Conservation (phyloP, 1,140 invertebrate species). For the Saccostrea glomerata region DNA sequence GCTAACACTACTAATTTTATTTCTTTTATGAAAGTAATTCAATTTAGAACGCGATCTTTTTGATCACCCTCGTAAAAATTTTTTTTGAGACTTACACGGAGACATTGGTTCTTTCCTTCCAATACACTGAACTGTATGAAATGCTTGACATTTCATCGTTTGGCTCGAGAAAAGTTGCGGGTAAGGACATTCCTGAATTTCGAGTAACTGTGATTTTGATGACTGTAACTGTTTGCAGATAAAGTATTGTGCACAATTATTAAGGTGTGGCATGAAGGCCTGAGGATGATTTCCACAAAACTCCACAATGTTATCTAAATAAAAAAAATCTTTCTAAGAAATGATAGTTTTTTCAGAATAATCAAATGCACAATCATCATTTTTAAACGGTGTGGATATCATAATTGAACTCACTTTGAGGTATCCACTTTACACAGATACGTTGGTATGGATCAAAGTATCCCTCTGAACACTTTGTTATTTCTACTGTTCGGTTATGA, state of each 20-base stretch:
- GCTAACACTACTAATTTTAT: too few relatives aligned
- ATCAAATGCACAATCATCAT: not conserved
- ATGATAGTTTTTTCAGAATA: not conserved
- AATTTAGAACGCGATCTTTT: too few relatives aligned
- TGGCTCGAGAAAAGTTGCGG: constrained; percentile 40
- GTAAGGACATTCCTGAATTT: constrained; percentile 49
- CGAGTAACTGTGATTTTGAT: not conserved
- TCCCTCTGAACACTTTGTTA: constrained; percentile 62
- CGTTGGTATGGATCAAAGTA: constrained; percentile 60
- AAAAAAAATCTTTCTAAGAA: not conserved
- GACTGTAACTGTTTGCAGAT: constrained; percentile 51
- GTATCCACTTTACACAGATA: constrained; percentile 40
- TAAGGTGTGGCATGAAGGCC: constrained; percentile 38
- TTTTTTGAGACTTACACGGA: constrained; percentile 47
- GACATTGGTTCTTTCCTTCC: constrained; percentile 41
- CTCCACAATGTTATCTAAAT: constrained; percentile 46
- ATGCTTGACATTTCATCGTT: constrained; percentile 49
- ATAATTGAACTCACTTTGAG: not conserved
- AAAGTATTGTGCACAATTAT: constrained; percentile 70
- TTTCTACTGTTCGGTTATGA: constrained; percentile 64
- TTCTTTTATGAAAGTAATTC: too few relatives aligned
- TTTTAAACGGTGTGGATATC: not conserved
- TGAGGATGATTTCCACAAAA: constrained; percentile 51
- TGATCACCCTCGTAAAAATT: too few relatives aligned
- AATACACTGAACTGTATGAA: constrained; percentile 43